Conservation (phyloP, 2,888 invertebrate species). For the Cyrtodaria siliqua region DNA sequence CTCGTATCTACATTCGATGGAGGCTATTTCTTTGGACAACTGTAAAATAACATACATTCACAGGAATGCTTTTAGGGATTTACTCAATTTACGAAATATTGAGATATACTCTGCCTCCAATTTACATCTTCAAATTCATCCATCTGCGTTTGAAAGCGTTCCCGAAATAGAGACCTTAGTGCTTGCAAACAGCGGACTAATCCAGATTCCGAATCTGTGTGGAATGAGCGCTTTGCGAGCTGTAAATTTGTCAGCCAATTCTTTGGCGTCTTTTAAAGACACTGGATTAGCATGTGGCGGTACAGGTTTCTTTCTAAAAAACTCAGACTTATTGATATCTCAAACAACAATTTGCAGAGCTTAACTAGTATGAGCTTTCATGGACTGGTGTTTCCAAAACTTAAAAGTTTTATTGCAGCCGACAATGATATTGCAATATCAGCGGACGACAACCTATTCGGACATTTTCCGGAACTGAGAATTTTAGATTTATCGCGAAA, state of each 20-base stretch:
- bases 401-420: slow-evolving; percentile 30
- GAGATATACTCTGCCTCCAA: slow-evolving; percentile 41
- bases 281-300: slow-evolving; percentile 44
- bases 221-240: slow-evolving; percentile 15
- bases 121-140: slow-evolving; percentile 46
- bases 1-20: slow-evolving; percentile 13
- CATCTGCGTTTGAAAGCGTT: slow-evolving; percentile 32
- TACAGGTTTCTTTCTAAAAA: not conserved
- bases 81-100: slow-evolving; percentile 13
- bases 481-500: slow-evolving; percentile 48
- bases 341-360: slow-evolving; percentile 37
- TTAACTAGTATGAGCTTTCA: slow-evolving; percentile 24
- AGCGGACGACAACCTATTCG: slow-evolving; percentile 25
- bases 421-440: slow-evolving; percentile 27
- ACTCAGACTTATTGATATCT: slow-evolving; percentile 47
- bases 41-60: slow-evolving; percentile 54
- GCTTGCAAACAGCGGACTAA: slow-evolving; percentile 35
- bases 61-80: slow-evolving; percentile 38
- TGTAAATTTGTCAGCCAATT: slow-evolving; percentile 51
- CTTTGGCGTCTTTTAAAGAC: slow-evolving; percentile 33
- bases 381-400: slow-evolving; percentile 34
- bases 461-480: slow-evolving; percentile 28
- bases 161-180: slow-evolving; percentile 18
- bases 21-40: slow-evolving; percentile 31
- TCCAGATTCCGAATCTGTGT: slow-evolving; percentile 45